A percentile compares a stretch with the other conserved stretches of the same genome.
phyloP scores from a whole-genome alignment of 2,113 vertebrate species.

The Edolisoma coerulescens region DNA sequence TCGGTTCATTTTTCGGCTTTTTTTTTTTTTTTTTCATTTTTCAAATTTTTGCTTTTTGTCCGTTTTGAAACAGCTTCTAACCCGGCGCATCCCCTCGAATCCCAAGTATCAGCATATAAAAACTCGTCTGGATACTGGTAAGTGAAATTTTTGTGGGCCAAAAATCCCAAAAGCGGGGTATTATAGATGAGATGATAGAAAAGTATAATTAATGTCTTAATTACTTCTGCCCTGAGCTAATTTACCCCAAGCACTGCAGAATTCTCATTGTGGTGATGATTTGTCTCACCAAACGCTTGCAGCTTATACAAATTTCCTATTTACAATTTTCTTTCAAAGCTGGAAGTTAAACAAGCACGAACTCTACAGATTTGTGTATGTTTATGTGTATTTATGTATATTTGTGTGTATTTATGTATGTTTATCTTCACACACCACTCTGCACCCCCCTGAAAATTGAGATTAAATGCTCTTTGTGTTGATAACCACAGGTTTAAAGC shows the following conservation, averaged over 20 bases:
- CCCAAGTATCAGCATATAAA: slow-evolving; percentile 87
- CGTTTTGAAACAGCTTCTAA: slow-evolving; percentile 75
- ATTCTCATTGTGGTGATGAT: fast-evolving
- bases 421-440: fast-evolving
- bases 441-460: background rate
- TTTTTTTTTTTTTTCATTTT: background rate
- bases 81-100: slow-evolving; percentile 86
- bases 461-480: background rate
- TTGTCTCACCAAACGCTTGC: background rate
- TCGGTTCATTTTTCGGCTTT: fast-evolving
- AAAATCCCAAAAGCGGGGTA: background rate
- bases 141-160: background rate
- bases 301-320: no score
- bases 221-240: background rate
- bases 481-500: fast-evolving
- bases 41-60: background rate
- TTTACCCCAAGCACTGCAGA: fast-evolving
- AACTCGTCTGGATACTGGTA: slow-evolving; percentile 90
- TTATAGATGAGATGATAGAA: background rate
- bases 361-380: fast-evolving
- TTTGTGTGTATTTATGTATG: fast-evolving
- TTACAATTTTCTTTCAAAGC: background rate
- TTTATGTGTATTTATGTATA: background rate
- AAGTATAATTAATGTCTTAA: background rate
- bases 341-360: background rate